These are phyloP conservation scores for Nesogale talazaci DNA, from an alignment of 2,113 vertebrate genomes.

Conservation along the genomic window DNA sequence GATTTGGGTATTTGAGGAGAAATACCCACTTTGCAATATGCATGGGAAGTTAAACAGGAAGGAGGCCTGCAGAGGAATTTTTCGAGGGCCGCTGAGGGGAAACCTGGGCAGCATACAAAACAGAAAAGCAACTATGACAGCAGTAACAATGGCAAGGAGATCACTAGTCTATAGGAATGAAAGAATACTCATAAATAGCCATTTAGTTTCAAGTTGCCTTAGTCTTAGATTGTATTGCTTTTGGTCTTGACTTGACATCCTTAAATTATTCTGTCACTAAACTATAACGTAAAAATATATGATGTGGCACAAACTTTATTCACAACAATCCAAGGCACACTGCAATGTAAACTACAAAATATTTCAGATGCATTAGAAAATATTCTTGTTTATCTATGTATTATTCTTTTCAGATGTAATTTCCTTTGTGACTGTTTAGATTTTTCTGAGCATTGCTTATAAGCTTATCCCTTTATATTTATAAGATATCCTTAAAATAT, in stretches of 20 bases:
- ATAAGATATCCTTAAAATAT: slow-evolving; percentile 40
- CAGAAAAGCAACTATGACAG: background rate
- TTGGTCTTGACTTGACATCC: slow-evolving; percentile 67
- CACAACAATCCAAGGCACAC: slow-evolving; percentile 62
- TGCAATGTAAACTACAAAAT: slow-evolving; percentile 75
- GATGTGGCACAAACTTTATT: slow-evolving; percentile 67
- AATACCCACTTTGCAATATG: background rate
- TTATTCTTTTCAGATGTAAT: background rate
- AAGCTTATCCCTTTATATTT: slow-evolving; percentile 64
- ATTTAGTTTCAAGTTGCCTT: slow-evolving; percentile 79
- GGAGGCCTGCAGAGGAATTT: background rate
- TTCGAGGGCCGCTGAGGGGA: background rate
- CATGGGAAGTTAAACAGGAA: background rate
- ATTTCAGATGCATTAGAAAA: slow-evolving; percentile 80
- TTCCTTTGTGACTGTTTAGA: slow-evolving; percentile 68
- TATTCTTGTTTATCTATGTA: slow-evolving; percentile 79
- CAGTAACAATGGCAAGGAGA: background rate
- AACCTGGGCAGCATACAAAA: background rate
- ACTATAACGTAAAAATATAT: slow-evolving; percentile 74
- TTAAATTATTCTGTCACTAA: slow-evolving; percentile 77
- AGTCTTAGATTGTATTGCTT: slow-evolving; percentile 67
- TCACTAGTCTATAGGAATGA: background rate
- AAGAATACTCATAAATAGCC: slow-evolving; percentile 18
- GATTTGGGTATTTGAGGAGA: background rate
- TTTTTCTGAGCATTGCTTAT: slow-evolving; percentile 68